Base-by-base conservation (phyloP, 2,113 vertebrate species). In the Istiophorus platypterus region DNA sequence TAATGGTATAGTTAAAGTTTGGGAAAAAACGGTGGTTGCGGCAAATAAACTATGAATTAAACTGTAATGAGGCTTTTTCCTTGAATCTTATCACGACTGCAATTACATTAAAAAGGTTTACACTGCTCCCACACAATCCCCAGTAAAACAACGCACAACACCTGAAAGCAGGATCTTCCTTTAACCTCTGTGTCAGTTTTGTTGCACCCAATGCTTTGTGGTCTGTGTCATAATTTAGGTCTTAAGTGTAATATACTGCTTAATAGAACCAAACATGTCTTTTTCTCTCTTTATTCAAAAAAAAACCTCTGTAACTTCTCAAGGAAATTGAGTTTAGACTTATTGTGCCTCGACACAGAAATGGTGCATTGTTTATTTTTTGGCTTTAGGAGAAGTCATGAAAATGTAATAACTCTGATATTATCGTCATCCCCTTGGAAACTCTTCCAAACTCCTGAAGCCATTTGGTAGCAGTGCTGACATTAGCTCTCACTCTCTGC, bases 401-500 rank as follows among this genome's bases (percentile, higher is more conserved):
- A 82, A 84, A 78, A 49, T 79, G 56, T 76, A 86, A 85, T 66
- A 84, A 81, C n/a, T 22, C 6, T 7, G 75, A 78, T 68, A 74
- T 74, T 59, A 73, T 83, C 72, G 62, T 80, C 68, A 71, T 74
- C 59, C 27, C 54, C 7, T 82, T 22, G 6, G 69, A 88, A 84
- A 47, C 34, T 52, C 76, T 82, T 41, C 65, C 17, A 59, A 75
- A 82, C 56, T 76, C 81, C 81, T 68, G 20, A 72, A 56, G 61
- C 57, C 72, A 47, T 82, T 71, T 57, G 66, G 54, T 69, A 62
- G 41, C 67, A 81, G 37, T 57, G 13, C 65, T 71, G 67, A 81
- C 78, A 81, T 78, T 71, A 78, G n/a, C 54, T 65, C 77, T 74
- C 39, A 26, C 62, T 51, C 74, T 49, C 54, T 37, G 62, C 81